Percentiles rank a stretch among this genome's conserved stretches.
phyloP scores from a whole-genome alignment of 2,113 vertebrate species.

The Myotis lucifugus region DNA sequence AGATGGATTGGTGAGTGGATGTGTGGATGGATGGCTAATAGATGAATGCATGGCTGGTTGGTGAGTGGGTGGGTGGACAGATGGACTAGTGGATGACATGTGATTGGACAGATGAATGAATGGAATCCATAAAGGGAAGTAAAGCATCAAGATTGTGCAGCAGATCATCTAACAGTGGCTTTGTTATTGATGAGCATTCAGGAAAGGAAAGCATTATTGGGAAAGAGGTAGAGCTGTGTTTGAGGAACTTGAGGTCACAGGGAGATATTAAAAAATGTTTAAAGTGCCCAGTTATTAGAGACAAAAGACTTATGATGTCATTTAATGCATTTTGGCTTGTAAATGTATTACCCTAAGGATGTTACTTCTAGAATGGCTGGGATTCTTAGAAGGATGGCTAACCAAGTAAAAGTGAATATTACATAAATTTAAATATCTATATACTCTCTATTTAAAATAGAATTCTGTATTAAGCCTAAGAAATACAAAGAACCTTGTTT shows the following conservation, averaged over 20 bases:
- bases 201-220: neutral
- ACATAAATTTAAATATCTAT: neutral
- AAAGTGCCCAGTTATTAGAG: neutral
- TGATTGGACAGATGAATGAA: neutral
- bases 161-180: neutral
- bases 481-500: neutral
- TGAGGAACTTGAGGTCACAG: neutral
- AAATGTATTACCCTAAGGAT: neutral
- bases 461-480: neutral
- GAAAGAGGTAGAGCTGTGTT: neutral
- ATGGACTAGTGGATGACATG: neutral
- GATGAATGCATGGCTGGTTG: neutral
- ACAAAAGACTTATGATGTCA: neutral
- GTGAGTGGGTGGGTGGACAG: neutral
- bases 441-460: neutral
- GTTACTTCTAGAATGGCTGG: neutral
- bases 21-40: neutral
- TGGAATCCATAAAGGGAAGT: neutral
- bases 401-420: neutral
- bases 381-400: neutral
- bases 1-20: neutral
- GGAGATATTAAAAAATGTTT: neutral
- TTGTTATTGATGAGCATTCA: neutral
- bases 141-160: neutral
- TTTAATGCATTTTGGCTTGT: neutral